Evolutionary conservation across 2,888 invertebrate genomes (phyloP).

Genomic region (Ctena decussata): DNA sequence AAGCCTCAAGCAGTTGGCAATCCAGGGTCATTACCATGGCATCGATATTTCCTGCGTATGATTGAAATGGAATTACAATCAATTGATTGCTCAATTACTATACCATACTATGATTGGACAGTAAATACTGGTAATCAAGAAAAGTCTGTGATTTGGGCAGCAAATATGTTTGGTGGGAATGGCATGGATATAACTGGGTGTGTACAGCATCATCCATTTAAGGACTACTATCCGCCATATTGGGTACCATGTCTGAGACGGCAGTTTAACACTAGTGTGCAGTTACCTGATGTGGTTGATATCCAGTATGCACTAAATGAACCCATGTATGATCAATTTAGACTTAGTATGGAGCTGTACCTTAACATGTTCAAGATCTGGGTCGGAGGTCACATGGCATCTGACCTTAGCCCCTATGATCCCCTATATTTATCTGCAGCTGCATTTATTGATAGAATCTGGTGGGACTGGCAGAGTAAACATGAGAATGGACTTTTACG

Average conservation of each 20-base stretch:
- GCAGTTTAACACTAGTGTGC: constrained; percentile 78
- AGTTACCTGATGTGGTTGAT: constrained; percentile 83
- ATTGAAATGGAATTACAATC: constrained; percentile 82
- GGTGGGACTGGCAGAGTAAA: constrained; percentile 82
- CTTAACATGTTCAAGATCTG: constrained; percentile 79
- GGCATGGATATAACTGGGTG: constrained; percentile 78
- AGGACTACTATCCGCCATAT: constrained; percentile 78
- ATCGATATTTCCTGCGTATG: constrained; percentile 81
- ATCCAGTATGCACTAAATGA: constrained; percentile 81
- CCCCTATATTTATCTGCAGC: constrained; percentile 83
- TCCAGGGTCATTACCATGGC: constrained; percentile 83
- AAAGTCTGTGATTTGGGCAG: constrained; percentile 82
- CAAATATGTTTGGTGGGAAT: constrained; percentile 84
- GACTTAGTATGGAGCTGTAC: constrained; percentile 77
- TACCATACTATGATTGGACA: constrained; percentile 86
- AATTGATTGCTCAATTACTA: constrained; percentile 81
- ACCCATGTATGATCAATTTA: constrained; percentile 77
- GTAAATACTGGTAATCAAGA: constrained; percentile 81
- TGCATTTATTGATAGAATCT: constrained; percentile 85
- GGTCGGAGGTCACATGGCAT: constrained; percentile 85
- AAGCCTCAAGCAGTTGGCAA: constrained; percentile 82
- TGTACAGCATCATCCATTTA: constrained; percentile 84
- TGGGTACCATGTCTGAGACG: constrained; percentile 83
- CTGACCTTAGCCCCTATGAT: constrained; percentile 82
- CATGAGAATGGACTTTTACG: constrained; percentile 73